Percentiles rank a stretch among this genome's conserved stretches.
Evolutionary conservation across 2,113 vertebrate genomes (phyloP).

Genomic region (Lates calcarifer): DNA sequence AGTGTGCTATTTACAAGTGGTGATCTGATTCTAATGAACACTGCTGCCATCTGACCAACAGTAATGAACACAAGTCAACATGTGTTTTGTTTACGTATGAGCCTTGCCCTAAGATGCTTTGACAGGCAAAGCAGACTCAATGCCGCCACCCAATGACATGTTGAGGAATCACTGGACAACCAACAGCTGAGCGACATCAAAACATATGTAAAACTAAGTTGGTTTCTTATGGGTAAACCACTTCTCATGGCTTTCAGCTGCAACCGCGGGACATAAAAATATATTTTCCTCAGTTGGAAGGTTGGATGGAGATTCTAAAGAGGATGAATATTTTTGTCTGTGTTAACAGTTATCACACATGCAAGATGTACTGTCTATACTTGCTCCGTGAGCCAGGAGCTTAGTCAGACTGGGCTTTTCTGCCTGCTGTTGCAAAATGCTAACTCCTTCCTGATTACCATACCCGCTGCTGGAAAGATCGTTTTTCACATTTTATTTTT

Average conservation of each 20-base stretch:
- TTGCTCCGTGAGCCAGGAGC: conserved; percentile 18
- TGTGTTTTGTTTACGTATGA: neutral
- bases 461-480: conserved; percentile 50
- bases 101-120: neutral
- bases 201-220: conserved; percentile 12
- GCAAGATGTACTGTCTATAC: conserved; percentile 31
- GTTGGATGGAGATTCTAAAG: conserved; percentile 18
- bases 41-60: neutral
- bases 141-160: conserved; percentile 50
- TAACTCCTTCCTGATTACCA: conserved; percentile 65
- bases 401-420: conserved; percentile 51
- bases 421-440: conserved; percentile 66
- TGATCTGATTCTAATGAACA: neutral
- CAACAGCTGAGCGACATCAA: neutral
- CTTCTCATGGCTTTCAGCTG: neutral
- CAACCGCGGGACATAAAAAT: conserved; percentile 14
- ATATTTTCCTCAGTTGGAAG: neutral
- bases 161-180: conserved; percentile 7
- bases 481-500: conserved; percentile 69
- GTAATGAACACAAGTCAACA: neutral
- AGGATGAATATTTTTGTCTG: conserved; percentile 27
- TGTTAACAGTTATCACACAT: conserved; percentile 28
- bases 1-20: neutral
- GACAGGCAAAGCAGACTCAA: conserved; percentile 25
- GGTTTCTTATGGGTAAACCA: conserved; percentile 10